Evolutionary conservation across 2,797 vertebrate species (phyloP), one percentile per base, ranked within the genome.

Genomic region (Threskiornis aethiopicus): DNA sequence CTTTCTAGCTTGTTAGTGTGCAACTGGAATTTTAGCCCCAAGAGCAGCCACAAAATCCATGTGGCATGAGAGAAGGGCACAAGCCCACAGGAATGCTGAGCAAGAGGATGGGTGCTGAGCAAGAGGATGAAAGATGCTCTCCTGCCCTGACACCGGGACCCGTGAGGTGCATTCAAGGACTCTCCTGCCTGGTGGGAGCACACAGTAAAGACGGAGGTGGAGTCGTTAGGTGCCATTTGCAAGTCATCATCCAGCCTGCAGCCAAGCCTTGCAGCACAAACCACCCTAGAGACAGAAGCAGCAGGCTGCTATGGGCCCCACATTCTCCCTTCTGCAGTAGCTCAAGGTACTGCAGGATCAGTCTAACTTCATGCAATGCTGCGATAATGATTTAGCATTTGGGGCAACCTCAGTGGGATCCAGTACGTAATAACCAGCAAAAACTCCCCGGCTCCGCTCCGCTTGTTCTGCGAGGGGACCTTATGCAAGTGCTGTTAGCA

Each of bases 291-390:
- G 61, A 33, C 31, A 71, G 41, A 41, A 52, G 37, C 21, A 59
- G 62, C 28, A 41, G 67, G 0, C 41, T 69, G 33, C 64, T n/a
- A 1, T 3, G 1, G 33, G 17, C 35, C 18, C 33, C 29, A 7
- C 22, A 2, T 39, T 66, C 39, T 46, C 51, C 42, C 26, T 92
- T 58, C 52, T 64, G 65, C 35, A 15, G 9, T 22, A 75, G 31
- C 16, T 19, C 18, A 11, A 16, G 39, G 55, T 41, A 51, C 24
- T 6, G 67, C 16, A 11, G 73, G 52, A 37, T 37, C 3, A 5
- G 47, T 44, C 20, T 39, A 10, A 69, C 54, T 20, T 71, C 20
- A 20, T 2, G 28, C 1, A 3, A 67, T 52, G 21, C 44, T 75
- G 20, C 1, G 0, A 2, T 21, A 44, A 35, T 12, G 35, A 73